phyloP scores from a whole-genome alignment of 2,888 invertebrate genomes.

The Rugalucina vietnamica region DNA sequence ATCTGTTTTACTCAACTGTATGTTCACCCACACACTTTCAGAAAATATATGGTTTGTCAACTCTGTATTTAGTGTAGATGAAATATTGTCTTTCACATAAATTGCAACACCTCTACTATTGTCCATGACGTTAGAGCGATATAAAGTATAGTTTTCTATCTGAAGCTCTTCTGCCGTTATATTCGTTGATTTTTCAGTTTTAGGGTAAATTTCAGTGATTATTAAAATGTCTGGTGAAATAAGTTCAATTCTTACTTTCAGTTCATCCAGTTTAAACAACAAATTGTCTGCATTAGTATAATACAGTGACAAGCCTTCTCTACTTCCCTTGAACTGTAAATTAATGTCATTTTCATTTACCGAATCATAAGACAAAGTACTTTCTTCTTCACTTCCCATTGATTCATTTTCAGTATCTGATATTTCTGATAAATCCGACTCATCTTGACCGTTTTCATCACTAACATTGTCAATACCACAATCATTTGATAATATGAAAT shows the following conservation, averaged over 20 bases:
- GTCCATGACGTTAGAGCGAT: neutral
- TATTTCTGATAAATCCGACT: neutral
- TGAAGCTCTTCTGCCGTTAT: neutral
- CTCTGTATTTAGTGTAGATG: neutral
- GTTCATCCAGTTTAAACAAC: constrained; percentile 8
- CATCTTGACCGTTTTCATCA: neutral
- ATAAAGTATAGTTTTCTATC: neutral
- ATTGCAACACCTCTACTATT: constrained; percentile 7
- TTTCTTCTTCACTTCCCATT: neutral
- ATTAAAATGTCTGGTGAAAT: neutral
- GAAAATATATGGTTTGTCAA: neutral
- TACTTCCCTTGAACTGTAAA: neutral
- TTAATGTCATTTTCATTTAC: neutral
- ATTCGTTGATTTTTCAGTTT: neutral
- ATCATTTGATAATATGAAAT: no score
- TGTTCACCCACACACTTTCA: neutral
- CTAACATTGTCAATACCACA: neutral
- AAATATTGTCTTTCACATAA: constrained; percentile 8
- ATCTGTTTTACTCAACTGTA: neutral
- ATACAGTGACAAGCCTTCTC: neutral
- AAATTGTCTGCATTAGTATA: constrained; percentile 11
- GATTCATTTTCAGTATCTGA: neutral
- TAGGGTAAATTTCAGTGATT: neutral
- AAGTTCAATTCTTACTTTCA: neutral
- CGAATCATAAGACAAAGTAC: neutral